These are phyloP conservation scores for Acleris laterana DNA, from an alignment of 2,888 invertebrate species.

Conservation along the genomic window DNA sequence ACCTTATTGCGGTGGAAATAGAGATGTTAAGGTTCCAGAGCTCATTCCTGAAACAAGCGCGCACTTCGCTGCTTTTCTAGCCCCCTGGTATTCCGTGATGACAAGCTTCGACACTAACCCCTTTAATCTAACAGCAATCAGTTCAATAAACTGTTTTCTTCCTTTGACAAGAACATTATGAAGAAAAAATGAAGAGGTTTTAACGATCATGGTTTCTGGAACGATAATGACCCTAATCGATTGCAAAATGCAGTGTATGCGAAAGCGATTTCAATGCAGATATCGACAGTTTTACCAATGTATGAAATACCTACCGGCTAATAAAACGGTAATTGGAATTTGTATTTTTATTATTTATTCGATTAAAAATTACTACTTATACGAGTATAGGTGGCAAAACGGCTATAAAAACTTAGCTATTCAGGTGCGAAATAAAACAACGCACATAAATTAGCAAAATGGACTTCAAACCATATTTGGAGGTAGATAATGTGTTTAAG, in stretches of 20 bases:
- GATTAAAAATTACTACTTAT: too few species aligned
- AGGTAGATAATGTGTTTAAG: neutral
- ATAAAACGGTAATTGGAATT: too few species aligned
- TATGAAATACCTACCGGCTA: too few species aligned
- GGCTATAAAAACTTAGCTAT: neutral
- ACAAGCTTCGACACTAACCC: slow-evolving; percentile 26
- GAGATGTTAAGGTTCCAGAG: neutral
- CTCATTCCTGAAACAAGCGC: too few species aligned
- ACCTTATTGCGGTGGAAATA: neutral
- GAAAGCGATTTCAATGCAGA: neutral
- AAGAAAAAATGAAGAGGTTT: slow-evolving; percentile 1
- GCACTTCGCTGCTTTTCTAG: slow-evolving; percentile 51
- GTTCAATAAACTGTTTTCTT: slow-evolving; percentile 21
- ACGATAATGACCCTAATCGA: neutral
- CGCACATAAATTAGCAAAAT: slow-evolving; percentile 10
- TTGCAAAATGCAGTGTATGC: neutral
- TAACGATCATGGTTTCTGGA: neutral
- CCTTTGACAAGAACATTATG: slow-evolving; percentile 3
- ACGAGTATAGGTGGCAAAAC: too few species aligned
- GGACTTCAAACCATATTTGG: neutral
- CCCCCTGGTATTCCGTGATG: slow-evolving; percentile 29
- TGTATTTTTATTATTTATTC: too few species aligned
- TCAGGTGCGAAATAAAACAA: slow-evolving; percentile 11
- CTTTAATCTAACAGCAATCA: slow-evolving; percentile 22
- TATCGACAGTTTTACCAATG: too few species aligned